These are phyloP conservation scores for Priocnemis perturbator DNA, from an alignment of 2,888 invertebrate species.

Conservation along the genomic window DNA sequence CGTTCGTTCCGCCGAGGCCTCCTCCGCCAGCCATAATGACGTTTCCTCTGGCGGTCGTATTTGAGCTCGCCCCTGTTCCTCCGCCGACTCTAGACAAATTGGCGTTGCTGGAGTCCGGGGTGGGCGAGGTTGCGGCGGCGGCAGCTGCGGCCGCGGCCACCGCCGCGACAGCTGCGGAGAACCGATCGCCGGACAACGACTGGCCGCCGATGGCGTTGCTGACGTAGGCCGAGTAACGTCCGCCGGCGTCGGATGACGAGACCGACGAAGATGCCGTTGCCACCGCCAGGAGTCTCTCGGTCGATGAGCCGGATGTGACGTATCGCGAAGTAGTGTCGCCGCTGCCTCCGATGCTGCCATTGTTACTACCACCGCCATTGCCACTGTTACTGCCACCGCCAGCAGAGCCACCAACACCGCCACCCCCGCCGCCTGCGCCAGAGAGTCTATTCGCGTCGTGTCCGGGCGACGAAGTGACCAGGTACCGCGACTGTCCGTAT, in stretches of 20 bases:
- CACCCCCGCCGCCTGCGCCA: background rate
- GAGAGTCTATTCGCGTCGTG: slow-evolving; percentile 49
- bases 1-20: too few species aligned
- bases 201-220: slow-evolving; percentile 55
- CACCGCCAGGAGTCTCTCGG: slow-evolving; percentile 68
- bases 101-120: slow-evolving; percentile 40
- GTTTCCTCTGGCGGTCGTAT: too few species aligned
- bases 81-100: background rate
- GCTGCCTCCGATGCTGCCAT: background rate
- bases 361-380: background rate
- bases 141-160: too few species aligned
- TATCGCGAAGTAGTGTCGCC: slow-evolving; percentile 46
- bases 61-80: background rate
- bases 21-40: too few species aligned
- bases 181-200: slow-evolving; percentile 55
- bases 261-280: slow-evolving; percentile 62
- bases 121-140: slow-evolving; percentile 45
- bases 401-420: too few species aligned
- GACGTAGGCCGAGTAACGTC: slow-evolving; percentile 49
- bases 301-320: slow-evolving; percentile 61
- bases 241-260: slow-evolving; percentile 65
- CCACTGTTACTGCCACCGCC: background rate
- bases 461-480: slow-evolving; percentile 60
- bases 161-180: too few species aligned
- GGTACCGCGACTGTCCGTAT: slow-evolving; percentile 60